phyloP scores from a whole-genome alignment of 2,888 invertebrate species.

The Oligia fasciuncula region DNA sequence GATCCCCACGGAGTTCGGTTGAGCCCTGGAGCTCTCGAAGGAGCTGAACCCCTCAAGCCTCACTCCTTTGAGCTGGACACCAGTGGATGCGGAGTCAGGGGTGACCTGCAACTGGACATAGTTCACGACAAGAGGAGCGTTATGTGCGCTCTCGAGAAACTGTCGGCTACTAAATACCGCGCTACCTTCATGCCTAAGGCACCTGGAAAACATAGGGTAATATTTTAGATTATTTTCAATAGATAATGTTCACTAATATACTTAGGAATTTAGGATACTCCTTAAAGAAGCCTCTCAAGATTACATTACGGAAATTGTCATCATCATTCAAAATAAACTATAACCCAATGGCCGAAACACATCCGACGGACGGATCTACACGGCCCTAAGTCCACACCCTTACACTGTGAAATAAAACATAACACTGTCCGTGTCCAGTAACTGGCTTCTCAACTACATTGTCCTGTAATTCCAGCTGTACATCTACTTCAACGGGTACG shows the following conservation, averaged over 20 bases:
- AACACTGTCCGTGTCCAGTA: not conserved
- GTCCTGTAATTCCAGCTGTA: slow-evolving; percentile 90
- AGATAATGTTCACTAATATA: not conserved
- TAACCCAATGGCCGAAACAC: not conserved
- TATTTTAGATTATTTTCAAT: not conserved
- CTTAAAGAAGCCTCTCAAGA: not conserved
- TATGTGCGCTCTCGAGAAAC: slow-evolving; percentile 94
- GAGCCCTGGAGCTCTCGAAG: slow-evolving; percentile 92
- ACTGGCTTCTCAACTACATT: not conserved
- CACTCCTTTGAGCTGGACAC: slow-evolving; percentile 95
- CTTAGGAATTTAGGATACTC: not conserved
- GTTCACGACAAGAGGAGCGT: slow-evolving; percentile 96
- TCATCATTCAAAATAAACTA: not conserved
- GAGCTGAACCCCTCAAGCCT: slow-evolving; percentile 95
- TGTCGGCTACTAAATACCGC: slow-evolving; percentile 93
- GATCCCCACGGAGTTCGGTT: slow-evolving; percentile 97
- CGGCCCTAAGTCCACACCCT: not conserved
- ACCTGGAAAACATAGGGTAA: slow-evolving; percentile 94
- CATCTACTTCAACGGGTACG: slow-evolving; percentile 98
- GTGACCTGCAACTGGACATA: slow-evolving; percentile 96
- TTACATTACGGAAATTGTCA: not conserved
- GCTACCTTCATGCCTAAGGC: slow-evolving; percentile 95
- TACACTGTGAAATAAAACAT: not conserved
- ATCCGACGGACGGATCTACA: not conserved
- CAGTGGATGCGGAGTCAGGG: slow-evolving; percentile 92